Conservation (phyloP, 2,797 vertebrate genomes). For the Phoeniculus purpureus region DNA sequence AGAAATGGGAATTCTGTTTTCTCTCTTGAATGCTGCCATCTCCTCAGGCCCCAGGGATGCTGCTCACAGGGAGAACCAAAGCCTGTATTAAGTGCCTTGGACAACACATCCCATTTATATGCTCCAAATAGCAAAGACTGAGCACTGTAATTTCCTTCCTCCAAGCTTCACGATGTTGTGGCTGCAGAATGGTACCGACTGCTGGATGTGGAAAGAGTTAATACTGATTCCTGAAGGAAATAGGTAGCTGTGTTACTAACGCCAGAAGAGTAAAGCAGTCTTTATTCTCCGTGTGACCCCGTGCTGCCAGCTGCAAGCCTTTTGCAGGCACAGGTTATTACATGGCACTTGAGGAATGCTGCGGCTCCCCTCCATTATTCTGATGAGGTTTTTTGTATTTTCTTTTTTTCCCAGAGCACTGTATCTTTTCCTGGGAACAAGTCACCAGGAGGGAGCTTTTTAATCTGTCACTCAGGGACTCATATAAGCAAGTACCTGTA, state of each 20-base stretch:
- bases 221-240: not conserved
- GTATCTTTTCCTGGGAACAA: slow-evolving; percentile 45
- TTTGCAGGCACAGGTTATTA: slow-evolving; percentile 26
- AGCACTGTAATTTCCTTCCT: not conserved
- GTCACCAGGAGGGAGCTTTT: slow-evolving; percentile 51
- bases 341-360: slow-evolving; percentile 39
- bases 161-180: not conserved
- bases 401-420: not conserved
- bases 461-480: slow-evolving; percentile 62
- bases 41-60: not conserved
- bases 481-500: slow-evolving; percentile 57
- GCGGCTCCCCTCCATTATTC: slow-evolving; percentile 47
- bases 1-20: not conserved
- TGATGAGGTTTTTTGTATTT: slow-evolving; percentile 36
- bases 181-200: not conserved
- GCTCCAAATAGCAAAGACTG: not conserved
- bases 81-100: not conserved
- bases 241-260: not conserved
- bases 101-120: not conserved
- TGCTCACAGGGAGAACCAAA: not conserved
- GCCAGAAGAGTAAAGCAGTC: not conserved
- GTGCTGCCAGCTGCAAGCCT: not conserved
- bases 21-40: not conserved
- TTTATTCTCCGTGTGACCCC: slow-evolving; percentile 1
- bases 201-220: not conserved